phyloP scores from a whole-genome alignment of 2,113 vertebrate genomes.

The Ictalurus punctatus region DNA sequence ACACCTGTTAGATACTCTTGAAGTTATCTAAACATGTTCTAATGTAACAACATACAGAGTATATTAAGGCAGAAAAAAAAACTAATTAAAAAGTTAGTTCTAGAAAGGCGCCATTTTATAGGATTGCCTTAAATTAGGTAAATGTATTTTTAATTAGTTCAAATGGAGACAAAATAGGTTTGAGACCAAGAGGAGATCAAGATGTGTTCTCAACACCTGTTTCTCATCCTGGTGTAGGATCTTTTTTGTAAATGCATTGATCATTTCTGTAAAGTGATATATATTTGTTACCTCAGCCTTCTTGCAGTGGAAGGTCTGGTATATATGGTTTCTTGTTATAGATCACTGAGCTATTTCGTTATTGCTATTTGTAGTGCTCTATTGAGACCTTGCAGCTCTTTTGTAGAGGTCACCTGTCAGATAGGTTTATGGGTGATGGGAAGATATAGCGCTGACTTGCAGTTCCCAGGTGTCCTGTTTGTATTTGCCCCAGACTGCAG shows the following conservation, averaged over 20 bases:
- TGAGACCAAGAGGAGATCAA: neutral
- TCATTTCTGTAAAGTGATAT: neutral
- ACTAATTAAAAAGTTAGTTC: neutral
- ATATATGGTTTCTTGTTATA: neutral
- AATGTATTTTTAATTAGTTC: neutral
- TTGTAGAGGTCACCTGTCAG: constrained; percentile 1
- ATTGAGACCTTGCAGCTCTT: neutral
- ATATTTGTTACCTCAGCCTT: neutral
- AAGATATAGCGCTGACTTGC: neutral
- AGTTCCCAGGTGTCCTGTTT: constrained; percentile 5
- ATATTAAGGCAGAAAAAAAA: neutral
- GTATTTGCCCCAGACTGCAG: constrained; percentile 6
- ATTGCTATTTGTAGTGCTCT: neutral
- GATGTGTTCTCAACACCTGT: neutral
- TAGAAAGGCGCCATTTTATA: neutral
- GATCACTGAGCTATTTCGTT: neutral
- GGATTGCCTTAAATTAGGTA: neutral
- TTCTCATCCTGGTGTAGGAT: neutral
- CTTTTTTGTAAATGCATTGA: neutral
- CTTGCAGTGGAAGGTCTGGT: neutral
- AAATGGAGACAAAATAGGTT: neutral
- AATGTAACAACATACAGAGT: neutral
- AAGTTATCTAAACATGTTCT: neutral
- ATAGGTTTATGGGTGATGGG: neutral
- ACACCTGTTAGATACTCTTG: neutral